phyloP scores from a whole-genome alignment of 2,113 vertebrate genomes.

The Rhodinocichla rosea region DNA sequence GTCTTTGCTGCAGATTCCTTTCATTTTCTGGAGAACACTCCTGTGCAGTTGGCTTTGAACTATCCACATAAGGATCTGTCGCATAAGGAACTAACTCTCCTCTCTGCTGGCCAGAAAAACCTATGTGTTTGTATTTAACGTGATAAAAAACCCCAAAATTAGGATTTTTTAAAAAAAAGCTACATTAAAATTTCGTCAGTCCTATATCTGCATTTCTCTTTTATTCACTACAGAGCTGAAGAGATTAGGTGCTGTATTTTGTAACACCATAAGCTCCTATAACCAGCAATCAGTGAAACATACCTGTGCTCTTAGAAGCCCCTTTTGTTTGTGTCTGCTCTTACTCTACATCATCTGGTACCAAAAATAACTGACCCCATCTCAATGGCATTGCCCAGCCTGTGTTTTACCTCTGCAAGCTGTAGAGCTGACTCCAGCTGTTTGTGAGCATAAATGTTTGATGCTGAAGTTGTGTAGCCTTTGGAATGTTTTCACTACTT shows the following conservation, averaged over 20 bases:
- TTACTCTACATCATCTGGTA: background rate
- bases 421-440: background rate
- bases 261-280: background rate
- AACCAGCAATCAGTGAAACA: background rate
- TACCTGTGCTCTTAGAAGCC: background rate
- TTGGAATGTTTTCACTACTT: background rate
- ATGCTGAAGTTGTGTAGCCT: background rate
- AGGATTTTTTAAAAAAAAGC: background rate
- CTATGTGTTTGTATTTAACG: background rate
- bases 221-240: background rate
- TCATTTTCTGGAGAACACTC: background rate
- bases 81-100: background rate
- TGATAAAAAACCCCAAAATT: background rate
- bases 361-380: background rate
- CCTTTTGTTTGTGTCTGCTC: background rate
- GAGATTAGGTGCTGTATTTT: background rate
- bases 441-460: background rate
- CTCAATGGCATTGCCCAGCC: background rate
- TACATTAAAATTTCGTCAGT: background rate
- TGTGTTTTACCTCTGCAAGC: background rate
- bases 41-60: background rate
- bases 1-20: background rate
- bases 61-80: background rate
- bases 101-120: background rate
- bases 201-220: background rate